Percentiles rank a stretch among this genome's conserved stretches.
Evolutionary conservation across 2,888 invertebrate species (phyloP).

Genomic region (Heterodera filipjevi): DNA sequence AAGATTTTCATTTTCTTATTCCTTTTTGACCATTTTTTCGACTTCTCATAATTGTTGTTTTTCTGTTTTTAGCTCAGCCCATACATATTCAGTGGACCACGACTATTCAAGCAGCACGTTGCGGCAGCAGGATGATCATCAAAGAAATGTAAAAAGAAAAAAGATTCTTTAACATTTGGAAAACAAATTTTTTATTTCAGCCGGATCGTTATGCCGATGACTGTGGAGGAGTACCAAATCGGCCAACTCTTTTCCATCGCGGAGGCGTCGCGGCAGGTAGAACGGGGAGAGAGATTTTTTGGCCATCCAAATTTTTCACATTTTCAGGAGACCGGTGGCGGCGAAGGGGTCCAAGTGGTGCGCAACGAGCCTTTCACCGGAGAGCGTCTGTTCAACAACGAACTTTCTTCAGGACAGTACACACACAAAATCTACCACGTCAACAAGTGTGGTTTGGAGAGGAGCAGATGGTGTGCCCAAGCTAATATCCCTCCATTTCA

Average conservation of each 20-base stretch:
- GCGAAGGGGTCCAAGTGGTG: slow-evolving; percentile 79
- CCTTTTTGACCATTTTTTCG: too few species aligned
- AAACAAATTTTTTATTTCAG: slow-evolving; percentile 29
- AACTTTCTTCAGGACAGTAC: slow-evolving; percentile 91
- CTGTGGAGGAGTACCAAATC: slow-evolving; percentile 83
- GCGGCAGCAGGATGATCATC: too few species aligned
- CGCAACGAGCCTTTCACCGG: slow-evolving; percentile 96
- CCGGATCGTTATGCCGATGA: slow-evolving; percentile 66
- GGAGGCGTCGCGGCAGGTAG: slow-evolving; percentile 74
- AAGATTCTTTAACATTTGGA: too few species aligned
- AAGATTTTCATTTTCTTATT: too few species aligned
- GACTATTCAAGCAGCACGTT: too few species aligned
- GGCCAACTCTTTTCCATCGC: slow-evolving; percentile 97
- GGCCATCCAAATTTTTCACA: too few species aligned
- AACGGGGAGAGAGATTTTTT: not conserved
- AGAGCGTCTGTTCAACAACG: slow-evolving; percentile 83
- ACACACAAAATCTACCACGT: slow-evolving; percentile 97
- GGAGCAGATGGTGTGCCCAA: not conserved
- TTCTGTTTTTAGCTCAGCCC: too few species aligned
- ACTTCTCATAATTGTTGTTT: too few species aligned
- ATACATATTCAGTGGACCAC: too few species aligned
- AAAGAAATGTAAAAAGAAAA: too few species aligned
- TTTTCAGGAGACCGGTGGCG: slow-evolving; percentile 73
- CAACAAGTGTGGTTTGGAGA: slow-evolving; percentile 50
- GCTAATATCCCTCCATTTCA: slow-evolving; percentile 27